A percentile compares a stretch with the other conserved stretches of the same genome.
Evolutionary conservation across 1,140 invertebrate species (phyloP).

Genomic region (Brachionus rotundiformis): DNA sequence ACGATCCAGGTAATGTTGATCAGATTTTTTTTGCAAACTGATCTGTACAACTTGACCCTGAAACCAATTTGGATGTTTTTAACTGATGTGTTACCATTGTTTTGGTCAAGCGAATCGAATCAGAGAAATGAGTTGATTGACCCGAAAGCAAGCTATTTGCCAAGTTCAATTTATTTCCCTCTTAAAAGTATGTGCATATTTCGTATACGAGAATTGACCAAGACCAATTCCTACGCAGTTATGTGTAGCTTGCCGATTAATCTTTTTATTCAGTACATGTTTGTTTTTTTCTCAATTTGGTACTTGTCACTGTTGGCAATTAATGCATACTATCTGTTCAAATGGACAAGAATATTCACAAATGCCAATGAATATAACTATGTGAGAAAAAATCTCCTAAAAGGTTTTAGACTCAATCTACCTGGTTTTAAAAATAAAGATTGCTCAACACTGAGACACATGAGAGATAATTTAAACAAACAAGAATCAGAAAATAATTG

Average conservation of each 20-base stretch:
- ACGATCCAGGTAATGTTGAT: not conserved
- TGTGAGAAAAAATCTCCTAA: not conserved
- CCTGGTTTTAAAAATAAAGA: not conserved
- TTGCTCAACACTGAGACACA: not conserved
- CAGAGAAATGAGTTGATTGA: not conserved
- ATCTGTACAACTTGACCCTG: conserved; percentile 3
- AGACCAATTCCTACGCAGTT: conserved; percentile 35
- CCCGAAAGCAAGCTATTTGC: not conserved
- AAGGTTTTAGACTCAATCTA: not conserved
- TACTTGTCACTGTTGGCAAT: not conserved
- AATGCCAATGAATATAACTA: not conserved
- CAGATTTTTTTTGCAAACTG: conserved; percentile 7
- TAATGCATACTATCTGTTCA: conserved; percentile 8
- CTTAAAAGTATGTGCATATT: conserved; percentile 40
- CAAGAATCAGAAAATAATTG: not conserved
- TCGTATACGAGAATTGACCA: conserved; percentile 38
- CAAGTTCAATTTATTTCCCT: conserved; percentile 43
- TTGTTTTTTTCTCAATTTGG: conserved; percentile 46
- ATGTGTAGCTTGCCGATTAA: conserved; percentile 49
- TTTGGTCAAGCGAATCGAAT: not conserved
- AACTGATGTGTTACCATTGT: not conserved
- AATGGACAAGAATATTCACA: not conserved
- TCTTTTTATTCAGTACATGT: conserved; percentile 49
- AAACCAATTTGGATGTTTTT: not conserved
- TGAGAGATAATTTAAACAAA: not conserved